These are phyloP conservation scores for Percopsis transmontana DNA, from an alignment of 2,113 vertebrate genomes.

Conservation along the genomic window DNA sequence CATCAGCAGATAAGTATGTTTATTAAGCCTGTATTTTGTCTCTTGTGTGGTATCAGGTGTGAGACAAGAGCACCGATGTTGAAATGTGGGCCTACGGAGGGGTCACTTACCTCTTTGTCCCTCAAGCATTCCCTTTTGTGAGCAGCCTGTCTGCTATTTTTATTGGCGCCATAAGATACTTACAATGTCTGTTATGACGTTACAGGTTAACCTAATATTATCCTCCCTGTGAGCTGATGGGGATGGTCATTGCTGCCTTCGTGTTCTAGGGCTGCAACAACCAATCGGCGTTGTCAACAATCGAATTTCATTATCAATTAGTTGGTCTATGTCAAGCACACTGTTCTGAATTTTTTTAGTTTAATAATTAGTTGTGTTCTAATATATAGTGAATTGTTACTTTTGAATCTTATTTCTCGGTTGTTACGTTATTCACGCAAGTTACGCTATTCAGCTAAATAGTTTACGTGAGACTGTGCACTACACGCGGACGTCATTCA, in stretches of 20 bases:
- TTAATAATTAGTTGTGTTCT: too few relatives aligned
- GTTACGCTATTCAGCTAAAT: too few relatives aligned
- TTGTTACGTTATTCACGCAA: too few relatives aligned
- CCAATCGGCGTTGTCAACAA: too few relatives aligned
- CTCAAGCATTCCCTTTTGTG: conserved; percentile 50
- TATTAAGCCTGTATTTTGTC: not conserved
- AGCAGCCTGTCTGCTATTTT: conserved; percentile 55
- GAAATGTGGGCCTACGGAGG: conserved; percentile 29
- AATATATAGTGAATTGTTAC: too few relatives aligned
- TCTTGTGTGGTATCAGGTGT: not conserved
- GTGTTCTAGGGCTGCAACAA: too few relatives aligned
- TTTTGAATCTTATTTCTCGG: too few relatives aligned
- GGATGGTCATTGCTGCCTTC: not conserved
- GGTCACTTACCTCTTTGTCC: conserved; percentile 32
- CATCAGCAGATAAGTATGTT: not conserved
- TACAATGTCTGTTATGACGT: conserved; percentile 48
- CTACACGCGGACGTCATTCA: too few relatives aligned
- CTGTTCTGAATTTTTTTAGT: too few relatives aligned
- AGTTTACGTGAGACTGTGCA: too few relatives aligned
- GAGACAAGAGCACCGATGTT: conserved; percentile 6
- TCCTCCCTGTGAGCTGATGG: conserved; percentile 24
- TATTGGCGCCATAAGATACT: conserved; percentile 64
- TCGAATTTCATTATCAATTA: too few relatives aligned
- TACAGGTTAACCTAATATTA: conserved; percentile 59
- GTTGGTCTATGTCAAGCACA: too few relatives aligned